phyloP scores from a whole-genome alignment of 2,888 invertebrate genomes.

The Drosophila mimetica region DNA sequence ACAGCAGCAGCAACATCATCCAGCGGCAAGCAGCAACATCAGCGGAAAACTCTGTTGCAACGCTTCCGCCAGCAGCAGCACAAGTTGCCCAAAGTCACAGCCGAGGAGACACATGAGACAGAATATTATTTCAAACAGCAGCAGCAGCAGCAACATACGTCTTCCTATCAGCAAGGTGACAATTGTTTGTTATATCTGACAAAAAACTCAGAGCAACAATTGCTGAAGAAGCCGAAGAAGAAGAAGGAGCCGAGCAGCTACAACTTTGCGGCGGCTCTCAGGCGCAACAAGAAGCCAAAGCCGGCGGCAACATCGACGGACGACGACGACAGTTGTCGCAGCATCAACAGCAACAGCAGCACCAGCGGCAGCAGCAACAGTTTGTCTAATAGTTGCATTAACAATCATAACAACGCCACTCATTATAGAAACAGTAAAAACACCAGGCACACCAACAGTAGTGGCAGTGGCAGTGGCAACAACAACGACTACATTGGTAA shows the following conservation, averaged over 20 bases:
- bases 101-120: conserved; percentile 35
- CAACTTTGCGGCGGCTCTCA: conserved; percentile 70
- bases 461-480: conserved; percentile 25
- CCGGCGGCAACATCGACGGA: conserved; percentile 64
- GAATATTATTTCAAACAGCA: conserved; percentile 38
- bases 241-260: conserved; percentile 70
- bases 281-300: conserved; percentile 77
- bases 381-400: conserved; percentile 72
- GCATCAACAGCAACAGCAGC: conserved; percentile 48
- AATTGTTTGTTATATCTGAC: conserved; percentile 61
- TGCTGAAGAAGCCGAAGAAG: conserved; percentile 56
- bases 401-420: conserved; percentile 64
- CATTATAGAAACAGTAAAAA: conserved; percentile 76
- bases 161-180: conserved; percentile 47
- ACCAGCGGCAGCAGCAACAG: conserved; percentile 42
- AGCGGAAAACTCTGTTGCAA: conserved; percentile 60
- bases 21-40: conserved; percentile 56
- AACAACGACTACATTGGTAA: conserved; percentile 68
- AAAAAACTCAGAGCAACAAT: conserved; percentile 25
- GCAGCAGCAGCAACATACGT: conserved; percentile 37
- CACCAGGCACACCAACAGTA: conserved; percentile 36
- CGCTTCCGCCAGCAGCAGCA: conserved; percentile 60
- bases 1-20: conserved; percentile 29
- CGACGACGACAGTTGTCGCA: conserved; percentile 59
- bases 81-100: conserved; percentile 44